Percentiles rank a stretch among this genome's conserved stretches.
phyloP scores from a whole-genome alignment of 2,797 vertebrate genomes.

The Pampus argenteus region DNA sequence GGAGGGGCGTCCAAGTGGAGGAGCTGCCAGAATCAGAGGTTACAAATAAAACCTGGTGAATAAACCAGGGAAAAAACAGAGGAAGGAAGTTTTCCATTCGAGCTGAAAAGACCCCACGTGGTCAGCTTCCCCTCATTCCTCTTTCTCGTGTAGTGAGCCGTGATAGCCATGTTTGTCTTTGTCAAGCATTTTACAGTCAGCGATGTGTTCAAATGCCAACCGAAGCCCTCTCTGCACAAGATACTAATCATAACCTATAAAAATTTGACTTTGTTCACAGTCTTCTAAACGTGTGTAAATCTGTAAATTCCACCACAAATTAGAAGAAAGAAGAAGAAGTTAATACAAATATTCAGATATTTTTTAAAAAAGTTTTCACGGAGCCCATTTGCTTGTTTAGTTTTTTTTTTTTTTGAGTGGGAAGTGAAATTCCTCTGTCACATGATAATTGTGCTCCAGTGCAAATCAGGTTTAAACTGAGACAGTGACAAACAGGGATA shows the following conservation, averaged over 20 bases:
- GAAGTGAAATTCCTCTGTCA: constrained; percentile 15
- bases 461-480: constrained; percentile 28
- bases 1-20: constrained; percentile 43
- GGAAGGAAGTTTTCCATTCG: constrained; percentile 71
- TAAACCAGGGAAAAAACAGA: constrained; percentile 51
- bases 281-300: too few relatives aligned
- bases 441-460: constrained; percentile 25
- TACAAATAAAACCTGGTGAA: constrained; percentile 63
- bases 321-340: too few relatives aligned
- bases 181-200: neutral
- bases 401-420: neutral
- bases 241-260: too few relatives aligned
- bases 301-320: too few relatives aligned
- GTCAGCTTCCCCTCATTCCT: constrained; percentile 38
- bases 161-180: neutral
- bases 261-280: too few relatives aligned
- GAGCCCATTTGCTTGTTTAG: too few relatives aligned
- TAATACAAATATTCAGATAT: too few relatives aligned
- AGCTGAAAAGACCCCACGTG: constrained; percentile 45
- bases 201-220: neutral
- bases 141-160: constrained; percentile 17
- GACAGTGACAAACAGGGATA: constrained; percentile 20
- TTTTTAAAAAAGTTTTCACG: too few relatives aligned
- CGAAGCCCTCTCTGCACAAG: neutral
- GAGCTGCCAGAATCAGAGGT: constrained; percentile 53